phyloP scores from a whole-genome alignment of 2,888 invertebrate genomes.

The Oscheius sp. region DNA sequence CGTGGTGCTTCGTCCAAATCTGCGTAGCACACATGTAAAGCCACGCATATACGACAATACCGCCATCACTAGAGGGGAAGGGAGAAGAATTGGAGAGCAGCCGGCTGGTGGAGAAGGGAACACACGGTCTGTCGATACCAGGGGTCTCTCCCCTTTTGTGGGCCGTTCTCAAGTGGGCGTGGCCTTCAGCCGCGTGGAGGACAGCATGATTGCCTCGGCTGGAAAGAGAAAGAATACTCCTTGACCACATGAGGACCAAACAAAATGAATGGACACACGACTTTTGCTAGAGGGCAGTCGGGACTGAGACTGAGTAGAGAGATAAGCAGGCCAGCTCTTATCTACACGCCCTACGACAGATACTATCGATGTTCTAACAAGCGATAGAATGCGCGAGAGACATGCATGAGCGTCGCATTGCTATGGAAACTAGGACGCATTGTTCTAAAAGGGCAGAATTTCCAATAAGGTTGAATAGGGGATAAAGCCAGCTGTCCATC shows the following conservation, averaged over 20 bases:
- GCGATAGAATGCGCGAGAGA: neutral
- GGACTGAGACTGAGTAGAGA: neutral
- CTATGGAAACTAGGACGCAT: neutral
- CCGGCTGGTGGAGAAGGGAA: too few species aligned
- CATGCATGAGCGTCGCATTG: neutral
- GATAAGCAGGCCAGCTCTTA: constrained; percentile 2
- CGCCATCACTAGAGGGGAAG: neutral
- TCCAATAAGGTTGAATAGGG: too few species aligned
- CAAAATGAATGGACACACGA: neutral
- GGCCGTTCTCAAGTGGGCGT: constrained; percentile 18
- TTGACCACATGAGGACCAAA: neutral
- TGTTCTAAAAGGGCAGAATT: neutral
- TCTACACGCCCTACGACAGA: constrained; percentile 10
- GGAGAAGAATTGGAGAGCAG: neutral
- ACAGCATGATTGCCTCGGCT: constrained; percentile 15
- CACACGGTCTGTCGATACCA: constrained; percentile 3
- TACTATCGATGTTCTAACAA: constrained; percentile 10
- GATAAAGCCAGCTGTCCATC: too few species aligned
- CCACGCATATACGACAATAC: constrained; percentile 15
- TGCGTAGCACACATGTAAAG: constrained; percentile 46
- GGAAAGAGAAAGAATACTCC: too few species aligned
- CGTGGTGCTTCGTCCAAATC: constrained; percentile 47
- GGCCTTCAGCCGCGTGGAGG: constrained; percentile 12
- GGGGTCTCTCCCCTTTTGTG: constrained; percentile 15
- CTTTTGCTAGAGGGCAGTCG: too few species aligned